Percentiles rank a stretch among this genome's conserved stretches.
Evolutionary conservation across 2,113 vertebrate species (phyloP).

Genomic region (Marcusenius ussheri): DNA sequence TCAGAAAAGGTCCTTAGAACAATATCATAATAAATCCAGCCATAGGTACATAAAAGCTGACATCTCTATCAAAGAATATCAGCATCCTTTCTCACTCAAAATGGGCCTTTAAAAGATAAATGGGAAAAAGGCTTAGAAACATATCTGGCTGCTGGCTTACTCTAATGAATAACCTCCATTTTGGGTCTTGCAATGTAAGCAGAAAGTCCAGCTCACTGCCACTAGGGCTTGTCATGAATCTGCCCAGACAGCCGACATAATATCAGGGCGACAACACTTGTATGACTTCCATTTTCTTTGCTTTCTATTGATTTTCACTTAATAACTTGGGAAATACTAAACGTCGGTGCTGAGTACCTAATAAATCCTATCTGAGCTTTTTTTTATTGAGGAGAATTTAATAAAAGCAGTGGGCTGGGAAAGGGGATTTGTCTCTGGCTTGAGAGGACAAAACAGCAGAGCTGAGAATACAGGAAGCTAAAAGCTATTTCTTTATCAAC

Average conservation of each 20-base stretch:
- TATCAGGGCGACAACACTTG: conserved; percentile 99
- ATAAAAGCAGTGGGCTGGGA: conserved; percentile 91
- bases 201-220: conserved; percentile 94
- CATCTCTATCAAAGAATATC: conserved; percentile 99
- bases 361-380: conserved; percentile 99
- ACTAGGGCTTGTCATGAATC: conserved; percentile 93
- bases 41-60: conserved; percentile 94
- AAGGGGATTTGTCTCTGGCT: conserved; percentile 94
- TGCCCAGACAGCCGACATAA: conserved; percentile 99
- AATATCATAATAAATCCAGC: conserved; percentile 99
- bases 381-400: conserved; percentile 99
- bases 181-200: conserved; percentile 99
- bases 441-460: conserved; percentile 59
- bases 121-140: conserved; percentile 98
- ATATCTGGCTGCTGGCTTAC: conserved; percentile 95
- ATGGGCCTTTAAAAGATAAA: conserved; percentile 97
- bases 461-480: conserved; percentile 37
- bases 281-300: conserved; percentile 99
- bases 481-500: conserved; percentile 48
- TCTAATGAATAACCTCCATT: conserved; percentile 99
- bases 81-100: conserved; percentile 94
- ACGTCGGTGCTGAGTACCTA: conserved; percentile 99
- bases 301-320: conserved; percentile 99
- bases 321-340: conserved; percentile 99
- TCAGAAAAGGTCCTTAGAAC: conserved; percentile 94